These are phyloP conservation scores for Leptocoma aspasia DNA, from an alignment of 2,113 vertebrate genomes.

Conservation along the genomic window DNA sequence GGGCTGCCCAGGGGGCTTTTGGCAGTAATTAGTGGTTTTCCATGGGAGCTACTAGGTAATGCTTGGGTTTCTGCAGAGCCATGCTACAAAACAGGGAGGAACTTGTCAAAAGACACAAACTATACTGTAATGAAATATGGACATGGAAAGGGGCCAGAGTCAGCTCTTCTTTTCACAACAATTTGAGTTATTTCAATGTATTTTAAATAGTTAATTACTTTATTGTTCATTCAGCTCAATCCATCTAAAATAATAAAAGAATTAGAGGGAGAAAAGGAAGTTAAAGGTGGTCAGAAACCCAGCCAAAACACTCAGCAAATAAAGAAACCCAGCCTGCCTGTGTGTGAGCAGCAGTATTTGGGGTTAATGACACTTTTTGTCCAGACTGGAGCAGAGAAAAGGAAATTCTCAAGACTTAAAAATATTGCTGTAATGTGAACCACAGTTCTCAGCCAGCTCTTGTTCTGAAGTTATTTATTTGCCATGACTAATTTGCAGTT, in stretches of 20 bases:
- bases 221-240: background rate
- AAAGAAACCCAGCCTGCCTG: background rate
- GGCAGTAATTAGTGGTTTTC: background rate
- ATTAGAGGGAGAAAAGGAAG: background rate
- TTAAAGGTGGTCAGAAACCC: background rate
- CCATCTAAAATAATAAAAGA: background rate
- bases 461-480: background rate
- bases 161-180: background rate
- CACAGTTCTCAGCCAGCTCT: background rate
- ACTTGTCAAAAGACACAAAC: background rate
- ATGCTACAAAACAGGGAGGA: fast-evolving
- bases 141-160: background rate
- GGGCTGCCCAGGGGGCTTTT: background rate
- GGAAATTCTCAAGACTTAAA: background rate
- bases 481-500: background rate
- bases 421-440: background rate
- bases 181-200: background rate
- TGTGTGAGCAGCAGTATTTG: background rate
- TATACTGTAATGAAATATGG: background rate
- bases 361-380: background rate
- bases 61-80: background rate
- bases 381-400: background rate
- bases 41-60: background rate
- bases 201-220: background rate
- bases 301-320: background rate